Conservation (phyloP, 2,113 vertebrate genomes). For the Steatornis caripensis region DNA sequence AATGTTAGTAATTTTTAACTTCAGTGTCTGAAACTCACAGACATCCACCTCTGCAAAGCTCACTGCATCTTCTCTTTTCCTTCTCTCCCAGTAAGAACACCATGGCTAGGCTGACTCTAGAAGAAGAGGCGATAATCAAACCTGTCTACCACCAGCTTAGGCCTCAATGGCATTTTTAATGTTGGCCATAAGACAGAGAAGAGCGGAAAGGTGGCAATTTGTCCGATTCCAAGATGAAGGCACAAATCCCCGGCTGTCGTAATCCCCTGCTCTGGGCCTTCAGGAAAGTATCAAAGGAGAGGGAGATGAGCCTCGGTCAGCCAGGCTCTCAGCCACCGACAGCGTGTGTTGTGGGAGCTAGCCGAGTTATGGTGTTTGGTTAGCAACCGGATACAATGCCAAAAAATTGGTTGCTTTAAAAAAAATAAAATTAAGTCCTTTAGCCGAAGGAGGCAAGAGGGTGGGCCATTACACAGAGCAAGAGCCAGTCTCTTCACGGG, state of each 20-base stretch:
- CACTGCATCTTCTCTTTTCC: background rate
- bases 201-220: background rate
- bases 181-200: background rate
- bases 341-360: background rate
- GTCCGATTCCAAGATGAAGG: background rate
- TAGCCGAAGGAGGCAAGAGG: background rate
- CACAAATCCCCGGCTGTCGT: background rate
- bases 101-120: background rate
- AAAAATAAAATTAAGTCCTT: background rate
- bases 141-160: background rate
- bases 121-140: background rate
- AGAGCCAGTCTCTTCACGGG: background rate
- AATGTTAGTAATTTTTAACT: background rate
- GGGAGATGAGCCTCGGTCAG: background rate
- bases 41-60: background rate
- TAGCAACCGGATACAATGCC: background rate
- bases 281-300: background rate
- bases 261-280: fast-evolving
- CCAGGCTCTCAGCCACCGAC: background rate
- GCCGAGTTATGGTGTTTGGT: background rate
- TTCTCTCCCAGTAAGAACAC: background rate
- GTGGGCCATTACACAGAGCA: background rate
- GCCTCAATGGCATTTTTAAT: background rate
- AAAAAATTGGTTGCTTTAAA: background rate
- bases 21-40: background rate